A percentile compares a stretch with the other conserved stretches of the same genome.
Conservation (phyloP, 1,140 invertebrate genomes). For the Lineus longissimus region DNA sequence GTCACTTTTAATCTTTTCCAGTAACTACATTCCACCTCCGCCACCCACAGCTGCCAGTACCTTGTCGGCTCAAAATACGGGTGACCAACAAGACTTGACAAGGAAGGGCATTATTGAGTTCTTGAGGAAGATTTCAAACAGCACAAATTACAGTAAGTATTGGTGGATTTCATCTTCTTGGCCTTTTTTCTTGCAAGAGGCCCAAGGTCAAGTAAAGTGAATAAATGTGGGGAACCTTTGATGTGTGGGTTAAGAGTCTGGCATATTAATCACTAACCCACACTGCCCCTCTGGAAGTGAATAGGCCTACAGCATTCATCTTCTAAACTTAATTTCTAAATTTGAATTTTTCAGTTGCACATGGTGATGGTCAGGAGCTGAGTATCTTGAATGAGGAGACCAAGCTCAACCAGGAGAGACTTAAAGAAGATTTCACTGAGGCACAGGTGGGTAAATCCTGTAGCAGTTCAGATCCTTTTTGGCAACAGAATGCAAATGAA, state of each 20-base stretch:
- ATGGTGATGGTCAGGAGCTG: constrained; percentile 26
- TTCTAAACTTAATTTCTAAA: background rate
- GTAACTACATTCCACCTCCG: background rate
- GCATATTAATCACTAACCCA: too few relatives aligned
- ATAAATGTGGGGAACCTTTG: too few relatives aligned
- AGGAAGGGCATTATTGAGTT: constrained; percentile 34
- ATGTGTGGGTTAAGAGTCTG: too few relatives aligned
- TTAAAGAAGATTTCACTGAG: constrained; percentile 39
- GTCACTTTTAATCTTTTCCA: background rate
- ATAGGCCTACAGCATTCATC: background rate
- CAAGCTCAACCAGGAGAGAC: constrained; percentile 31
- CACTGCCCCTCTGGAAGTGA: too few relatives aligned
- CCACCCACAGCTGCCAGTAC: background rate
- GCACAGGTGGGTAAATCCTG: constrained; percentile 32
- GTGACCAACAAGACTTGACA: constrained; percentile 26
- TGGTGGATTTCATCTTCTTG: background rate
- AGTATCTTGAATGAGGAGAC: constrained; percentile 33
- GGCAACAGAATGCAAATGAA: background rate
- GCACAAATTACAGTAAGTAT: constrained; percentile 33
- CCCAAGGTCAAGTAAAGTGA: too few relatives aligned
- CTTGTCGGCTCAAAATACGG: background rate
- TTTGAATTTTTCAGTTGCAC: constrained; percentile 29
- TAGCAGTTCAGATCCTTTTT: background rate
- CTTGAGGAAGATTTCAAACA: constrained; percentile 27
- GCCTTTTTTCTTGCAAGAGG: too few relatives aligned